Base-by-base conservation (phyloP, 2,113 vertebrate genomes). In the Ageneiosus marmoratus region DNA sequence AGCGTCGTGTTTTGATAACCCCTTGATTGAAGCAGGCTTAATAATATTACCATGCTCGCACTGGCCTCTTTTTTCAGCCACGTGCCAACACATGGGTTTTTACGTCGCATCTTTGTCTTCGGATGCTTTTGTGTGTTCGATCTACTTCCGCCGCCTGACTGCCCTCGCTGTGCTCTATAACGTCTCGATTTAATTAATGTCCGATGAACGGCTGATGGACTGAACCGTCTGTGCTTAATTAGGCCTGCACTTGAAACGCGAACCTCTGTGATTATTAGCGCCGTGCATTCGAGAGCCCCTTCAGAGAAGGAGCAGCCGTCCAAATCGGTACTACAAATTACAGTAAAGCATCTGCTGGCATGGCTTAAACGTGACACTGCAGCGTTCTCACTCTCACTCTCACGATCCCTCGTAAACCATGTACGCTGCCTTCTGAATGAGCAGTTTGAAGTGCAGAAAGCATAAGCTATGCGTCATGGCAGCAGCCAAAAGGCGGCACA, bases 1-100 rank as follows among this genome's bases (percentile, higher is more conserved):
- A 76, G 76, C 62, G 34, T 46, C 74, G 58, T 85, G 58, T 85
- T 84, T 79, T 79, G 75, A 82, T 79, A 81, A 74, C 75, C 83
- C 82, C 78, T 79, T 81, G 56, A 79, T 72, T 78, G 77, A 80
- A 75, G 81, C 56, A 70, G 62, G 82, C 46, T 69, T 75, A 74
- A 80, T 53, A 78, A 63, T 79, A 77, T 84, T 73, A 72, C 76
- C 80, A 74, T 67, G 48, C 74, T 73, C n/a, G 16, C 67, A 13
- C 63, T 37, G 69, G 1, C 34, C 22, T n/a, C 44, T 7, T 74
- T n/a, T 69, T 78, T 53, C 79, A 69, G 51, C 62, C 72, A 65
- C 58, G 37, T 32, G 29, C 16, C 29, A 6, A 13, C 56, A 41
- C 18, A 27, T 1, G 3, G 16, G 75, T 80, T 76, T 53, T 74